Base-by-base conservation (phyloP, 2,888 invertebrate genomes). In the Minunthozetes semirufus region DNA sequence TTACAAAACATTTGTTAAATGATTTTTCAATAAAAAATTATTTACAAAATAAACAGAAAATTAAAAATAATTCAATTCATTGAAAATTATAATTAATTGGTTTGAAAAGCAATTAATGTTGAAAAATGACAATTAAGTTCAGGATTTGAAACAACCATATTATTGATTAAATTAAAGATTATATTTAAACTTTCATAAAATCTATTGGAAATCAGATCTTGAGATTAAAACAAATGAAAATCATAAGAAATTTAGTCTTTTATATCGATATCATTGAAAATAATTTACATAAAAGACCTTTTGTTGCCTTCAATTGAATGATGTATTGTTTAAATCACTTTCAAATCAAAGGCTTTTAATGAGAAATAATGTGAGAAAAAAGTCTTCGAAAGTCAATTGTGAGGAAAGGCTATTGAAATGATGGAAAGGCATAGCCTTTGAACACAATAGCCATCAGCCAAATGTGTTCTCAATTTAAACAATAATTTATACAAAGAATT, bases 391-490 rank as follows among this genome's bases (percentile, higher is more conserved):
- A 50, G 50, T n/a, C 11, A 56, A 56, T 13, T 25, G 13, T 56
- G 25, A 56, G 56, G 22, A 56, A 56, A 56, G 56, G 56, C 19
- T 22, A 56, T 8, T 56, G 3, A 56, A 56, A 11, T 56, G 56
- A 56, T 56, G 56, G 22, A 56, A 56, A 56, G 53, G n/a, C 19
- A 19, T 53, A 53, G 56, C 25, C 56, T 56, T 56, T 56, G n/a
- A 56, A 25, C 13, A 42, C 42, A 56, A 56, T 1, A 56, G 56
- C 56, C 56, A 0, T 56, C 25, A 56, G 56, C 56, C n/a, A 22
- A 56, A 56, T 11, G n/a, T 56, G 56, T n/a, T 56, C 56, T 11
- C 42, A 42, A 13, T 42, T 42, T 56, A 1, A 22, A 8, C 11
- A 25, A 56, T 56, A 56, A 56, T 11, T 56, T 56, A 56, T 1